Conservation (phyloP, 2,888 invertebrate species). For the Prenolepis imparis region DNA sequence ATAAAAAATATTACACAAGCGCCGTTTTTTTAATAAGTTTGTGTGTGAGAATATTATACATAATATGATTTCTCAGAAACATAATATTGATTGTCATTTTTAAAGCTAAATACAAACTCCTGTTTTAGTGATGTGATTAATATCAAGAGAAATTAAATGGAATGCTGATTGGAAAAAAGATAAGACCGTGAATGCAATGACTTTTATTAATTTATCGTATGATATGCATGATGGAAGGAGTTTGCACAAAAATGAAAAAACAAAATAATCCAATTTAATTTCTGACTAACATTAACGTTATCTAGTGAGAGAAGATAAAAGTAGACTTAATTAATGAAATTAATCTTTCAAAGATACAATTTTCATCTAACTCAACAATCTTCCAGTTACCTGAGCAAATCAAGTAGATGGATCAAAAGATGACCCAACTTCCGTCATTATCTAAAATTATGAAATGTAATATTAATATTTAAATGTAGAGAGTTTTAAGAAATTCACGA, state of each 20-base stretch:
- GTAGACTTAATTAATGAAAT: background rate
- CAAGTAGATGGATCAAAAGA: background rate
- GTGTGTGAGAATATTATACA: background rate
- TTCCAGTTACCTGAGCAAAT: background rate
- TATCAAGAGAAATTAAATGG: background rate
- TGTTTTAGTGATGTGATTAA: background rate
- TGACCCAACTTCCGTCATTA: background rate
- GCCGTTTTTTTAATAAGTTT: background rate
- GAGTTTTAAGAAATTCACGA: background rate
- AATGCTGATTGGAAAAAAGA: background rate
- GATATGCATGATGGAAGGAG: background rate
- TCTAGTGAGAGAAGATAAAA: background rate
- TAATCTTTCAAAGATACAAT: background rate
- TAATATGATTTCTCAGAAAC: slow-evolving; percentile 2
- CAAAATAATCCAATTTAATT: slow-evolving; percentile 24
- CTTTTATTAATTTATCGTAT: background rate
- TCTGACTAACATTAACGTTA: background rate
- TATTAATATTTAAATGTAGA: background rate
- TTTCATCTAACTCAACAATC: background rate
- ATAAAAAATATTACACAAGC: background rate
- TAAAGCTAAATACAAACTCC: background rate
- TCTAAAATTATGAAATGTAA: background rate
- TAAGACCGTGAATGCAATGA: background rate
- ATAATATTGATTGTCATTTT: background rate
- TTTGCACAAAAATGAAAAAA: background rate